Base-by-base conservation (phyloP, 2,888 invertebrate species). In the Hirudinaria manillensis region DNA sequence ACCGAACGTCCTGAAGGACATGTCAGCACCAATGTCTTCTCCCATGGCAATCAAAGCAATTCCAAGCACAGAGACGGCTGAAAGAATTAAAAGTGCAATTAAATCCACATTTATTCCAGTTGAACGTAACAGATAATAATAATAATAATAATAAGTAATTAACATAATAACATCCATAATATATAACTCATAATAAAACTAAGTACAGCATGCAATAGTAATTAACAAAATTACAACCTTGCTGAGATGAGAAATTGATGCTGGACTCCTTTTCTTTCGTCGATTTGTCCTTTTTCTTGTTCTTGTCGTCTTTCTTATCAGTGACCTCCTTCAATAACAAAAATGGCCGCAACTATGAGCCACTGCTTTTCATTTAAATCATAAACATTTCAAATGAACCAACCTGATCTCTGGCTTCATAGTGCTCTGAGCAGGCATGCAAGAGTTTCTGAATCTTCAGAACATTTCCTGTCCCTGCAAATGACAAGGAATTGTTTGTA, bases 11-110 rank as follows among this genome's bases (percentile, higher is more conserved):
- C 97, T 89, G 82, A 92, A 96, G 78, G 94, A 94, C 98, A 98
- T 99, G 86, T 97, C 98, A 1, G 93, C 91, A 56, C 99, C 99
- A 81, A 99, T 95, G 84, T 99, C 99, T 87, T 99, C 99, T 10
- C 96, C 98, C 91, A 99, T 94, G 67, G 97, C 92, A 82, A 99
- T 97, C 77, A 99, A 89, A 21, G 96, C 98, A 78, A 99, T 96
- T 21, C 99, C 99, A 70, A 99, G 88, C 1, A 97, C 97, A 53
- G 99, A 99, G 74, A 99, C 92, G 3, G 96, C 83, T 83, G 77
- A 27, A 73, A 77, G 29, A 65, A 65, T 65, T 24, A 55, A 19
- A 36, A 16, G 16, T 21, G 13, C 27, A 27, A 21, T 13, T 24
- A 13, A 66, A 66, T 21, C 10, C 24, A 66, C 66, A 66, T 10